These are phyloP conservation scores for Drosophila ananassae DNA, from an alignment of 1,140 invertebrate species.

Conservation along the genomic window DNA sequence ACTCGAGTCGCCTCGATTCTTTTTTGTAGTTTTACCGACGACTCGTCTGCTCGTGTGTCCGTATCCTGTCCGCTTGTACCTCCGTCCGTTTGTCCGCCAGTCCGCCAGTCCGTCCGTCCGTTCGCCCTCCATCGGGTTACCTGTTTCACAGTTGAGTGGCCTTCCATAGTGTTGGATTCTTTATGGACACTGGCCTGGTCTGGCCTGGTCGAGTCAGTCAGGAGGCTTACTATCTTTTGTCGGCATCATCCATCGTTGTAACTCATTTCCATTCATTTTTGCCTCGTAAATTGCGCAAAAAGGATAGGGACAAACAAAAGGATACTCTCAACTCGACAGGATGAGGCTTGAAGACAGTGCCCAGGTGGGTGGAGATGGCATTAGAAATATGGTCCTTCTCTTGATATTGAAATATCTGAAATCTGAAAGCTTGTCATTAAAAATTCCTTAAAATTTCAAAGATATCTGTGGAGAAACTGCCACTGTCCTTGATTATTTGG, in stretches of 20 bases:
- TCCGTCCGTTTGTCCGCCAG: slow-evolving; percentile 39
- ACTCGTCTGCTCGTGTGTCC: slow-evolving; percentile 54
- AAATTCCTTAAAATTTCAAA: not conserved
- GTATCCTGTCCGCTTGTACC: slow-evolving; percentile 28
- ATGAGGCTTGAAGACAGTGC: not conserved
- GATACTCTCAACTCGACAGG: slow-evolving; percentile 20
- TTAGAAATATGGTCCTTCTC: too few relatives aligned
- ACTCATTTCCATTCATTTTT: slow-evolving; percentile 72
- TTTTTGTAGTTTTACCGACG: slow-evolving; percentile 78
- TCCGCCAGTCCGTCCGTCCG: slow-evolving; percentile 28
- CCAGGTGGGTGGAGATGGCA: too few relatives aligned
- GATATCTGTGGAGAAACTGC: not conserved
- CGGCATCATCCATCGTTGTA: slow-evolving; percentile 65
- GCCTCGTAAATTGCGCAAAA: slow-evolving; percentile 70
- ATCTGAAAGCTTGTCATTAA: too few relatives aligned
- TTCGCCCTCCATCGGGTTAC: slow-evolving; percentile 54
- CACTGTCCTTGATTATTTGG: slow-evolving; percentile 35
- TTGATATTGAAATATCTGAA: too few relatives aligned
- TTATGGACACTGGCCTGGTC: slow-evolving; percentile 35
- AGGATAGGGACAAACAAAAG: slow-evolving; percentile 38
- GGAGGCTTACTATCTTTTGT: slow-evolving; percentile 61
- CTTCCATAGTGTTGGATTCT: slow-evolving; percentile 59
- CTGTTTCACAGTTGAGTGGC: slow-evolving; percentile 79
- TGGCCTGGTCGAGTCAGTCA: too few relatives aligned
- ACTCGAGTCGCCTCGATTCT: slow-evolving; percentile 41